Base-by-base conservation (phyloP, 2,113 vertebrate species). In the Solenodon paradoxus region DNA sequence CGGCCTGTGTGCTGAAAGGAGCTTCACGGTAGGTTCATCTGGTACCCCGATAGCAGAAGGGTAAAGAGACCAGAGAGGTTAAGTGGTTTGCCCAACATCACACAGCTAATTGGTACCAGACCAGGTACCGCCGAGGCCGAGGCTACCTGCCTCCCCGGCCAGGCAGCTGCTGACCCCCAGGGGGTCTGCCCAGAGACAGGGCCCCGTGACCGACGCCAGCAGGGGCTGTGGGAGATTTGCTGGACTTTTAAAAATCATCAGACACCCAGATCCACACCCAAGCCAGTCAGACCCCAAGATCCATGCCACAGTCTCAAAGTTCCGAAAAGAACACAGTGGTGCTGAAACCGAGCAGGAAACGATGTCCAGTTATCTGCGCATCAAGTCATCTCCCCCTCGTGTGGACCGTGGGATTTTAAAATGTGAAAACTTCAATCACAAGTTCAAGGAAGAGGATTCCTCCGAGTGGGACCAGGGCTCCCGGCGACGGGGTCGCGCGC, bases 51-150 rank as follows among this genome's bases (percentile, higher is more conserved):
- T 49, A 77, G 61, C 74, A 66, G 77, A 68, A 66, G 30, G 40
- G 51, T n/a, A 72, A 91, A 79, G 49, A 69, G 74, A 90, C 78
- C 89, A 96, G 95, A 95, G 94, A 91, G 92, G 89, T 78, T 81
- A 86, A 81, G 86, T 74, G 93, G 96, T 68, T 82, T 59, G 72
- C 69, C 75, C n/a, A 19, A 79, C 91, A 72, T 69, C 82, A 88
- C 88, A 92, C 92, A 94, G 96, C 92, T 96, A 85, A 88, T 91
- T 78, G 91, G 72, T 68, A 57, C 82, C 92, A 91, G 94, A 66
- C 74, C 68, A 66, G 71, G 47, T 12, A 19, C 42, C n/a, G n/a
- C n/a, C n/a, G 20, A 68, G 26, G 68, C 9, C 1, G 1, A 82
- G 45, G 75, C 71, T 83, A 53, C 88, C 93, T 95, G 68, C 28